Evolutionary conservation across 2,797 vertebrate species (phyloP).

Genomic region (Diplodus puntazzo): DNA sequence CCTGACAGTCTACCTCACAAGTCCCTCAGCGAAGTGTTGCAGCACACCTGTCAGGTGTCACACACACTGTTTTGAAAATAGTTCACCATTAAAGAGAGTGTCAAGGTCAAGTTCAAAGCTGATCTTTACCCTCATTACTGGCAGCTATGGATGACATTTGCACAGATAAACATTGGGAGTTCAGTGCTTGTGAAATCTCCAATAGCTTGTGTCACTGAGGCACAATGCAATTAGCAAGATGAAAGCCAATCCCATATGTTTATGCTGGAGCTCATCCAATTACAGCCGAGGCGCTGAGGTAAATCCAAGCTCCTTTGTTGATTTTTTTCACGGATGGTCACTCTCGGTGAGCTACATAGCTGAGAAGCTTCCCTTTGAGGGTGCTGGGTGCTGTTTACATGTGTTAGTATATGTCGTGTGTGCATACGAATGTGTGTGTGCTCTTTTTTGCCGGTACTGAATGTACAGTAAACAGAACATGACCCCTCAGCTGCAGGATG

Average conservation of each 20-base stretch:
- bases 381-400: slow-evolving; percentile 12
- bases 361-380: slow-evolving; percentile 27
- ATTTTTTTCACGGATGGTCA: slow-evolving; percentile 40
- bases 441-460: slow-evolving; percentile 34
- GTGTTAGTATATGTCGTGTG: slow-evolving; percentile 23
- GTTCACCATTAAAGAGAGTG: not conserved
- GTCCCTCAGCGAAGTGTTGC: no score
- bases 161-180: slow-evolving; percentile 20
- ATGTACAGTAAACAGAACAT: slow-evolving; percentile 59
- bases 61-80: not conserved
- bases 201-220: slow-evolving; percentile 15
- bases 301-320: slow-evolving; percentile 52
- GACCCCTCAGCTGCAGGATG: slow-evolving; percentile 5
- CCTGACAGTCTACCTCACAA: no score
- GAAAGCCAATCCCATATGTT: slow-evolving; percentile 51
- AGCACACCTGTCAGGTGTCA: not conserved
- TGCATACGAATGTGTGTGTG: not conserved
- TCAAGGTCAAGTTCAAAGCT: slow-evolving; percentile 32
- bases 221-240: slow-evolving; percentile 50
- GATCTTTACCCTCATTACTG: not conserved
- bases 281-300: slow-evolving; percentile 17
- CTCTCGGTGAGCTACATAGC: slow-evolving; percentile 28
- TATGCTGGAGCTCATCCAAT: slow-evolving; percentile 53
- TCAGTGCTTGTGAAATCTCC: slow-evolving; percentile 9
- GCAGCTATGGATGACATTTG: slow-evolving; percentile 13